These are phyloP conservation scores for Hybognathus amarus DNA, from an alignment of 2,797 vertebrate genomes.

Conservation along the genomic window DNA sequence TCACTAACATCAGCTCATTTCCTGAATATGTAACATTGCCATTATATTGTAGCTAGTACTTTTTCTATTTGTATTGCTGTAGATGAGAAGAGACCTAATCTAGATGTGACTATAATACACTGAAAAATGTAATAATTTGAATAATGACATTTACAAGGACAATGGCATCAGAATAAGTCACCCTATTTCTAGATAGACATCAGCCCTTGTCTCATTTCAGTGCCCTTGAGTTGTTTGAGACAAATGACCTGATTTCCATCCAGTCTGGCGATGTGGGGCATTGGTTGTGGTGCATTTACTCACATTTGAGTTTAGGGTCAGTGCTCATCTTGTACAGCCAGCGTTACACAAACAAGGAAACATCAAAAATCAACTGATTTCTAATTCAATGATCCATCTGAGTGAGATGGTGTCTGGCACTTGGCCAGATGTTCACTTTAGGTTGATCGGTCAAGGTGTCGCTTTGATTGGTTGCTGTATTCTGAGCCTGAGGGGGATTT, in stretches of 20 bases:
- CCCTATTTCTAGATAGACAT: not conserved
- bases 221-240: not conserved
- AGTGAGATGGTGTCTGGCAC: not conserved
- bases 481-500: slow-evolving; percentile 7
- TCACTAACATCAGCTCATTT: not conserved
- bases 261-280: not conserved
- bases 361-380: not conserved
- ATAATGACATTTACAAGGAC: not conserved
- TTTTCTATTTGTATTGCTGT: not conserved
- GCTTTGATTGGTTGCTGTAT: slow-evolving; percentile 1
- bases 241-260: not conserved
- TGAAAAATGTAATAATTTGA: not conserved
- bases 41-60: not conserved
- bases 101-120: not conserved
- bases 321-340: not conserved
- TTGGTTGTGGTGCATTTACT: not conserved
- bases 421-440: not conserved
- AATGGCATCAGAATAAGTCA: not conserved
- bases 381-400: not conserved
- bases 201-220: not conserved
- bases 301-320: not conserved
- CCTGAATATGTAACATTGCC: not conserved
- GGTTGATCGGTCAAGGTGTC: slow-evolving; percentile 7
- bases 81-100: not conserved
- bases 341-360: not conserved